Percentiles rank a stretch among this genome's conserved stretches.
Evolutionary conservation across 2,797 vertebrate genomes (phyloP).

Genomic region (Molossus alvarezi): DNA sequence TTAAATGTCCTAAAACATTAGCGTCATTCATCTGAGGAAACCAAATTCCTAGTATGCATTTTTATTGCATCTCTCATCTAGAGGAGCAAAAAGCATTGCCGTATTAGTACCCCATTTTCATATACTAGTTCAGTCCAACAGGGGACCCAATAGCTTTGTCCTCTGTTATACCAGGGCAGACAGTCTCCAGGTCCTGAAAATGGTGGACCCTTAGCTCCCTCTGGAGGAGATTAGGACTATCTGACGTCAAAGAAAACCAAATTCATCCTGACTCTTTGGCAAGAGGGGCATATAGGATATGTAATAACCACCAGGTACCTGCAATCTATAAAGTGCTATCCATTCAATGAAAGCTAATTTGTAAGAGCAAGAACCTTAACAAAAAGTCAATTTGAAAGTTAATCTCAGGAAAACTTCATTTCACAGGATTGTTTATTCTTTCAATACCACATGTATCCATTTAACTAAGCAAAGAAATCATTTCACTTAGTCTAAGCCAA

Average conservation of each 20-base stretch:
- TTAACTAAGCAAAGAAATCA: slow-evolving; percentile 34
- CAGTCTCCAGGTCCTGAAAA: neutral
- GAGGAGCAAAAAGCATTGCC: neutral
- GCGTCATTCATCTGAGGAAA: neutral
- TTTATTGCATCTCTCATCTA: slow-evolving; percentile 13
- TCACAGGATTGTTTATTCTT: slow-evolving; percentile 46
- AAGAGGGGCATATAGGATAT: neutral
- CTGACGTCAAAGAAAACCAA: slow-evolving; percentile 33
- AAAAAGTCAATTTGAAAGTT: slow-evolving; percentile 24
- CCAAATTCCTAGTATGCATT: neutral
- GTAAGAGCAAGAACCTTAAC: neutral
- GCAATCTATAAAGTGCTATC: neutral
- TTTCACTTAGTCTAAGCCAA: slow-evolving; percentile 31
- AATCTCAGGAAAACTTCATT: slow-evolving; percentile 12
- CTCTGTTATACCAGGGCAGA: neutral
- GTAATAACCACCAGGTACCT: neutral
- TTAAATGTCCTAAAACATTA: slow-evolving; percentile 50
- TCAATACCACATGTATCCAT: neutral
- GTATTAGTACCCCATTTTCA: neutral
- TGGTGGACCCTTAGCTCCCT: slow-evolving; percentile 65
- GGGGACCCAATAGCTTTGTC: neutral
- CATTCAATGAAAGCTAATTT: slow-evolving; percentile 43
- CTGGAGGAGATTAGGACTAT: slow-evolving; percentile 67
- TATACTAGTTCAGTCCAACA: neutral
- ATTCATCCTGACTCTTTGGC: neutral